Percentiles rank a stretch among this genome's conserved stretches.
Evolutionary conservation across 1,140 invertebrate species (phyloP).

Genomic region (Xylocopa sonorina): DNA sequence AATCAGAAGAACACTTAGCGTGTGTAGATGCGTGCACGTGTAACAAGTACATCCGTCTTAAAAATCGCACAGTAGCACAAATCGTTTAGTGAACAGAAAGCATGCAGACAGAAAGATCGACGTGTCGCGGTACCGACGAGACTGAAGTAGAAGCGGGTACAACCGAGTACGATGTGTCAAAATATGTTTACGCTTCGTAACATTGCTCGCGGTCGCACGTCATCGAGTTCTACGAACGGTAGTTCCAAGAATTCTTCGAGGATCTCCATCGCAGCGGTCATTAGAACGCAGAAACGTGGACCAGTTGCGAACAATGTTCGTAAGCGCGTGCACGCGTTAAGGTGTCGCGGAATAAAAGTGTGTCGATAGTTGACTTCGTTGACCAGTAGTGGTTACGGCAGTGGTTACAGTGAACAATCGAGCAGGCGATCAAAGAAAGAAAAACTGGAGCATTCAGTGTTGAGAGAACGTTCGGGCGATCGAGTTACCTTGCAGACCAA

Average conservation of each 20-base stretch:
- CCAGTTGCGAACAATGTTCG: too few species aligned
- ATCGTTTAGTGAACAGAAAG: neutral
- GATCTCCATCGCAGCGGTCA: too few species aligned
- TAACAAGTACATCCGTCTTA: neutral
- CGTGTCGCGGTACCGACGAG: neutral
- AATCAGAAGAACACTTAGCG: neutral
- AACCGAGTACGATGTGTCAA: neutral
- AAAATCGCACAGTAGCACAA: neutral
- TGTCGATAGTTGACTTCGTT: neutral
- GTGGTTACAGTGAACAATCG: conserved; percentile 32
- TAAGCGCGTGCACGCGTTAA: too few species aligned
- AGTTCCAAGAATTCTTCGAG: too few species aligned
- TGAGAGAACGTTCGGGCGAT: conserved; percentile 65
- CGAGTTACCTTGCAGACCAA: conserved; percentile 86
- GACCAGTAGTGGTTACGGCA: neutral
- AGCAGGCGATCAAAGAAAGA: conserved; percentile 52
- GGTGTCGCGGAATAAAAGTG: neutral
- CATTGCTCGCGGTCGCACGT: too few species aligned
- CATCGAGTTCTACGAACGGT: too few species aligned
- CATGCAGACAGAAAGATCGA: conserved; percentile 30
- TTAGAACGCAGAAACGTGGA: too few species aligned
- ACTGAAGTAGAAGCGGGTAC: neutral
- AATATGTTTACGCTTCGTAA: too few species aligned
- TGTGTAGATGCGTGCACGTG: conserved; percentile 19
- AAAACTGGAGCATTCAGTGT: conserved; percentile 60